phyloP scores from a whole-genome alignment of 2,797 vertebrate genomes.

The Chelon labrosus region DNA sequence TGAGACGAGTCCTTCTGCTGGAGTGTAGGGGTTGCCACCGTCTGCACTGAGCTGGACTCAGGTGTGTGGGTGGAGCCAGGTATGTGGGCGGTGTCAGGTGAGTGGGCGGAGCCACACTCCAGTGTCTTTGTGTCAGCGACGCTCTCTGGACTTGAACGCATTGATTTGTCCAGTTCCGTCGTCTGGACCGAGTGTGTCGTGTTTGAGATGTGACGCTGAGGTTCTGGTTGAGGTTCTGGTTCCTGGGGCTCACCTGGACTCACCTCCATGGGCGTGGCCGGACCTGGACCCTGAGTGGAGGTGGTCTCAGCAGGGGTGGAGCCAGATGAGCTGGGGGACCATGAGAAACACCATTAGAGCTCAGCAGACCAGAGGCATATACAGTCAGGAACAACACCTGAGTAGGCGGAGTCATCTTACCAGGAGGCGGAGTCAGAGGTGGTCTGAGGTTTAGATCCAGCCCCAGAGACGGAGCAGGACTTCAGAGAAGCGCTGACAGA shows the following conservation, averaged over 20 bases:
- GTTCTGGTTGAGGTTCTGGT: no score
- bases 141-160: slow-evolving; percentile 49
- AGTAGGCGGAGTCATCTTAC: slow-evolving; percentile 36
- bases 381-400: neutral
- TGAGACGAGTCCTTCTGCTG: slow-evolving; percentile 29
- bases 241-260: slow-evolving; percentile 30
- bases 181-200: slow-evolving; percentile 42
- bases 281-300: slow-evolving; percentile 27
- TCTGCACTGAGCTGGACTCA: slow-evolving; percentile 15
- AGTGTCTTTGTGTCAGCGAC: slow-evolving; percentile 14
- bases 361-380: neutral
- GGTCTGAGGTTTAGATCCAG: slow-evolving; percentile 45
- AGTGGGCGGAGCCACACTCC: neutral
- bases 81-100: neutral
- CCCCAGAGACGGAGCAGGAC: slow-evolving; percentile 53
- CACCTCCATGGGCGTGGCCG: slow-evolving; percentile 56
- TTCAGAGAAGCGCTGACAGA: slow-evolving; percentile 38
- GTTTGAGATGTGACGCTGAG: no score
- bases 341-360: slow-evolving; percentile 15
- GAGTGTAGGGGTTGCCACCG: neutral
- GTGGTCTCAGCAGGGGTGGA: neutral
- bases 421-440: slow-evolving; percentile 39
- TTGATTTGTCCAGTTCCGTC: slow-evolving; percentile 72
- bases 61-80: neutral
- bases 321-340: slow-evolving; percentile 38